Base-by-base conservation (phyloP, 2,113 vertebrate species). In the Pitta sordida region DNA sequence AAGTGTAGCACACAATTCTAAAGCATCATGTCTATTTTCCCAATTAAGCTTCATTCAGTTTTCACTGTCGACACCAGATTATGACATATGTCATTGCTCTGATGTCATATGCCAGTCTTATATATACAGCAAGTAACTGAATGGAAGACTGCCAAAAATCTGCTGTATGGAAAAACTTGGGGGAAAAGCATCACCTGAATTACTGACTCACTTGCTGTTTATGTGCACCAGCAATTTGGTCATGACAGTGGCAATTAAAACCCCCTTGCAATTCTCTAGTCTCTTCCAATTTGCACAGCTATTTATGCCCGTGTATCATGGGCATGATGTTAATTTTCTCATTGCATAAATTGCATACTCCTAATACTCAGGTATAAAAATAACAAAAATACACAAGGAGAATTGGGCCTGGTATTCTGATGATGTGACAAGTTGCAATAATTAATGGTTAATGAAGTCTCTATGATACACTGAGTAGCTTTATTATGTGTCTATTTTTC, bases 261-360 rank as follows among this genome's bases (percentile, higher is more conserved):
- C 37, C 29, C 1, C 4, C 30, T 56, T 8, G 2, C 48, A 83
- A 34, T 64, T 73, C 34, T 71, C 37, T 59, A 34, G 10, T 52
- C 36, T 89, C 37, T 87, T 91, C 49, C 58, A 69, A 44, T 83
- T 92, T 94, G 94, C 95, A 95, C 95, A 95, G 95, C 84, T 91
- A 46, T 85, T 78, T 83, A 63, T 62, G 67, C 84, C 93, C 84
- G 58, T 48, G 21, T 58, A 62, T 32, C 43, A 30, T 27, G 53
- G 83, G 89, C 58, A 65, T 21, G 77, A 34, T 56, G 56, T 96
- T 55, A 56, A 65, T 76, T 53, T 74, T 73, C 63, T 82, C 55
- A 55, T 87, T 92, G 71, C 53, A 69, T 89, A 84, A 89, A 87
- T 58, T 87, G 39, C 68, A 59, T 62, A 39, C 32, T 89, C 4